Percentiles rank a stretch among this genome's conserved stretches.
phyloP scores from a whole-genome alignment of 2,113 vertebrate genomes.

The Amazona guildingii region DNA sequence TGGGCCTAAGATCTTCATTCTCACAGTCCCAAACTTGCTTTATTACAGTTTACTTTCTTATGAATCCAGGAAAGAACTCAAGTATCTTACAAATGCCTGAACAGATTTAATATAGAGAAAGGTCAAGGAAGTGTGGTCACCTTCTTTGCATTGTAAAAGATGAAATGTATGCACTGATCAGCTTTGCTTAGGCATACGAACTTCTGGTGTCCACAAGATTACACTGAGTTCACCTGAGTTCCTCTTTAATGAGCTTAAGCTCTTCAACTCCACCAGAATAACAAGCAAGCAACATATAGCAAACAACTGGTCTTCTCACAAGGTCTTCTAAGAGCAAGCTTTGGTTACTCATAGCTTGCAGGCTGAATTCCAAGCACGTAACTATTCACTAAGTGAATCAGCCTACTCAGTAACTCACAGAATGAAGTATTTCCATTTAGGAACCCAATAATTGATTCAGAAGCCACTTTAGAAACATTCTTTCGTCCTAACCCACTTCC shows the following conservation, averaged over 20 bases:
- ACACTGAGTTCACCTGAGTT: neutral
- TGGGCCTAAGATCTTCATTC: too few relatives aligned
- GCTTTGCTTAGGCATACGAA: neutral
- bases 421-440: neutral
- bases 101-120: neutral
- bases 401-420: neutral
- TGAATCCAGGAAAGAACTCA: neutral
- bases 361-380: neutral
- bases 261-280: neutral
- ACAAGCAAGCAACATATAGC: neutral
- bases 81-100: neutral
- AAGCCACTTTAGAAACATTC: neutral
- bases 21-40: neutral
- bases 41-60: neutral
- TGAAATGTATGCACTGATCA: neutral
- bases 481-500: neutral
- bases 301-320: neutral
- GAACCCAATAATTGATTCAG: neutral
- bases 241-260: neutral
- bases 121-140: neutral
- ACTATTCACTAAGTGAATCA: fast-evolving
- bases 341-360: neutral
- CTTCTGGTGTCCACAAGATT: neutral
- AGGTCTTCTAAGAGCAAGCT: neutral
- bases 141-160: neutral